Base-by-base conservation (phyloP, 92 coral and sea anemone genomes). In the Zoanthus gigantus region DNA sequence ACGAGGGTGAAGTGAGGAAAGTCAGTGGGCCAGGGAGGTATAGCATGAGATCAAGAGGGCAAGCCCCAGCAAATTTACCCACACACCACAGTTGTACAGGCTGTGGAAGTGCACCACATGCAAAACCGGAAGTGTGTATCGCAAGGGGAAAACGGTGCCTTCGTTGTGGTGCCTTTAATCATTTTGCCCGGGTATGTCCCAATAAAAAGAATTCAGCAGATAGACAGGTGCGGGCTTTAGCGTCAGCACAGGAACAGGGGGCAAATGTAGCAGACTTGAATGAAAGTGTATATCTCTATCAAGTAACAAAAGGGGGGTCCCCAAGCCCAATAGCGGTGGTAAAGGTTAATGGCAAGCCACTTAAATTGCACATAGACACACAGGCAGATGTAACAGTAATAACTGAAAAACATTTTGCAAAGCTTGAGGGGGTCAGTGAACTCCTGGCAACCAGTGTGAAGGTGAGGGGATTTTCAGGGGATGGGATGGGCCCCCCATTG, bases 11-110 rank as follows among this genome's bases (percentile, higher is more conserved):
- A 73, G 89, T 77, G 87, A 90, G 86, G 46, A 85, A 79, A 82
- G 75, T 78, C 32, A 89, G 78, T 83, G 50, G 89, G 79, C 92
- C 86, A 68, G 89, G 92, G 50, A 74, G 92, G 71, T 84, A 89
- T 42, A 83, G 85, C 54, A 67, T 77, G 87, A 83, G 88, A 77
- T 71, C 83, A 52, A 74, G 78, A 37, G 50, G 77, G 56, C 77
- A 73, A 31, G 52, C 77, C 53, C 77, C 50, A 46, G 61, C 74
- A 63, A 71, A 71, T 66, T 46, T 18, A 74, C 78, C 30, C 6
- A n/a, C 52, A 84, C 48, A 65, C 71, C 31, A 47, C 9, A 48
- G 28, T 12, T 74, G 77, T 74, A n/a, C n/a, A 37, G 31, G 56
- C 14, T 82, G 77, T 67, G 86, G 63, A 45, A 82, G 12, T 30